Conservation (phyloP, 1,140 invertebrate species). For the Heliconius eleuchia region DNA sequence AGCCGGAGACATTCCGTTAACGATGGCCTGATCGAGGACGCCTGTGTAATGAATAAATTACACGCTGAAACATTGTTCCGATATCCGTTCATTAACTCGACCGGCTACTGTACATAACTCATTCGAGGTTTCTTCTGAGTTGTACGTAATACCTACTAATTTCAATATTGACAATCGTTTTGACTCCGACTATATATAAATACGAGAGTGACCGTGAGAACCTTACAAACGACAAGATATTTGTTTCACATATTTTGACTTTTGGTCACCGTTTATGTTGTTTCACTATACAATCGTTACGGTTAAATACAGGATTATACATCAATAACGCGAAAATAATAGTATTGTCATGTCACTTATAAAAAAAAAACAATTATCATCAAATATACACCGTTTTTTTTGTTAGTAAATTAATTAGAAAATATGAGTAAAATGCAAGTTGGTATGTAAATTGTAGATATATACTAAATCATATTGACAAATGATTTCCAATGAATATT, state of each 20-base stretch:
- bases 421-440: no score
- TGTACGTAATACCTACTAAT: slow-evolving; percentile 49
- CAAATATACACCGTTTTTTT: no score
- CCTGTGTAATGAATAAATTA: slow-evolving; percentile 80
- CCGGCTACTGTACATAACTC: slow-evolving; percentile 53
- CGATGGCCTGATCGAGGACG: slow-evolving; percentile 70
- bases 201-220: slow-evolving; percentile 56
- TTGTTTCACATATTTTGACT: slow-evolving; percentile 45
- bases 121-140: slow-evolving; percentile 46
- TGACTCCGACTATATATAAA: slow-evolving; percentile 46
- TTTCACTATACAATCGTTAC: neutral
- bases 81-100: slow-evolving; percentile 71
- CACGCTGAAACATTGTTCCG: slow-evolving; percentile 79
- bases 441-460: no score
- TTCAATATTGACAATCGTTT: slow-evolving; percentile 72
- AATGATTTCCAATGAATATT: no score
- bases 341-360: no score
- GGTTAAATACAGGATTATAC: neutral
- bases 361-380: no score
- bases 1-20: slow-evolving; percentile 74
- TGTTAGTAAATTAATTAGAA: no score
- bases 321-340: neutral
- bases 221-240: slow-evolving; percentile 41
- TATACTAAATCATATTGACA: no score
- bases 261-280: neutral